phyloP scores from a whole-genome alignment of 2,113 vertebrate genomes.

The Nothoprocta pentlandii region DNA sequence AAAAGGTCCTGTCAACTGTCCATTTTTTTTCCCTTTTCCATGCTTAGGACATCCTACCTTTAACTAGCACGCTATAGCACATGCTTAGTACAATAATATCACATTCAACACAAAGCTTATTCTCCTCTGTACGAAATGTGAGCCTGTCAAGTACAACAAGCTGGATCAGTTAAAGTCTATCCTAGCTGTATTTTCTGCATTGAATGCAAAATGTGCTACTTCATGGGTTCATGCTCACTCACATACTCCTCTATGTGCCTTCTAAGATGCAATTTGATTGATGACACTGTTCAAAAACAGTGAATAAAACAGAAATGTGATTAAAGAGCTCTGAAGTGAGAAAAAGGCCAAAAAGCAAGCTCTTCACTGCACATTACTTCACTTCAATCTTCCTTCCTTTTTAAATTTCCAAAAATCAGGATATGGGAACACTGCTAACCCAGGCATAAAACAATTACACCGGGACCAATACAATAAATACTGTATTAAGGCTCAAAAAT shows the following conservation, averaged over 20 bases:
- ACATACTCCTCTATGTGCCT: not conserved
- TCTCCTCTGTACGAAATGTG: not conserved
- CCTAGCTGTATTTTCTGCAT: not conserved
- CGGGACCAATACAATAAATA: not conserved
- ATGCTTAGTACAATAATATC: not conserved
- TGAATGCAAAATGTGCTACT: not conserved
- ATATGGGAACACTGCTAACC: not conserved
- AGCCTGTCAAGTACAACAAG: not conserved
- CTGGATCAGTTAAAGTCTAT: not conserved
- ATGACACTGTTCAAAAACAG: not conserved
- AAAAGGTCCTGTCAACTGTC: not conserved
- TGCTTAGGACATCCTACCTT: not conserved
- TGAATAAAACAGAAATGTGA: constrained; percentile 12
- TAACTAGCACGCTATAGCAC: not conserved
- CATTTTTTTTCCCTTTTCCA: not conserved
- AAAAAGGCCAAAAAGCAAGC: constrained; percentile 2
- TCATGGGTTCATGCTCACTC: not conserved
- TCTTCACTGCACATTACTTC: not conserved
- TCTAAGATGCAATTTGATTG: not conserved
- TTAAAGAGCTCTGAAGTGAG: not conserved
- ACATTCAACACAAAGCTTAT: not conserved
- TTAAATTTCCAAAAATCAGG: not conserved
- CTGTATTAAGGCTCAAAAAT: not conserved
- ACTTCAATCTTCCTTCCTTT: constrained; percentile 2
- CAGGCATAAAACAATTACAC: not conserved